phyloP scores from a whole-genome alignment of 2,797 vertebrate species.

The Bovichtus variegatus region DNA sequence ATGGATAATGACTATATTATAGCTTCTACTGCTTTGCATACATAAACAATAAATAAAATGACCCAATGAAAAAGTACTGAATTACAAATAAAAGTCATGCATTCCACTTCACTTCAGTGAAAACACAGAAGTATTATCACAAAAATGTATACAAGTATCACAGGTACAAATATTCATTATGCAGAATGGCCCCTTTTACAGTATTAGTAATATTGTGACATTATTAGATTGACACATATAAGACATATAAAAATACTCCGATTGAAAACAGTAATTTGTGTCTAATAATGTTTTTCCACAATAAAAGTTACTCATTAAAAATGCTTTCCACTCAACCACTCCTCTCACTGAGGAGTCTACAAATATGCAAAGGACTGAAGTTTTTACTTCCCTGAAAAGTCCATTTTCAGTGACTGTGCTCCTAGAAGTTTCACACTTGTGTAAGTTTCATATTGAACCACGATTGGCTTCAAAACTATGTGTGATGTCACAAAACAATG shows the following conservation, averaged over 20 bases:
- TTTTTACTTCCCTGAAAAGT: not conserved
- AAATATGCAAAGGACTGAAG: not conserved
- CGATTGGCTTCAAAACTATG: not conserved
- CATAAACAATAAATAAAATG: too few relatives aligned
- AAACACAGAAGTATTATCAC: not conserved
- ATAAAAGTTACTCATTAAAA: too few relatives aligned
- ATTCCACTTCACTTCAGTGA: not conserved
- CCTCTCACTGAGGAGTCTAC: not conserved
- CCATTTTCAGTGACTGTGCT: not conserved
- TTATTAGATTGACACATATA: not conserved
- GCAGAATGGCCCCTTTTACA: not conserved
- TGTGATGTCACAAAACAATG: not conserved
- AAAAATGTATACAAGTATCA: not conserved
- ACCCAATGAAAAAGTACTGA: too few relatives aligned
- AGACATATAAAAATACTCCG: too few relatives aligned
- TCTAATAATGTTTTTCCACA: too few relatives aligned
- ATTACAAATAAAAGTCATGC: not conserved
- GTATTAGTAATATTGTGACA: not conserved
- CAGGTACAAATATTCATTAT: not conserved
- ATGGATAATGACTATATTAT: not conserved
- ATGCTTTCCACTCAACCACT: too few relatives aligned
- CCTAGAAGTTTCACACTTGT: not conserved
- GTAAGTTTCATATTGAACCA: not conserved
- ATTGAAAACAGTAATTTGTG: too few relatives aligned
- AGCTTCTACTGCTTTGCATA: not conserved